Conservation (phyloP, 2,113 vertebrate species). For the Chaetodon trifascialis region DNA sequence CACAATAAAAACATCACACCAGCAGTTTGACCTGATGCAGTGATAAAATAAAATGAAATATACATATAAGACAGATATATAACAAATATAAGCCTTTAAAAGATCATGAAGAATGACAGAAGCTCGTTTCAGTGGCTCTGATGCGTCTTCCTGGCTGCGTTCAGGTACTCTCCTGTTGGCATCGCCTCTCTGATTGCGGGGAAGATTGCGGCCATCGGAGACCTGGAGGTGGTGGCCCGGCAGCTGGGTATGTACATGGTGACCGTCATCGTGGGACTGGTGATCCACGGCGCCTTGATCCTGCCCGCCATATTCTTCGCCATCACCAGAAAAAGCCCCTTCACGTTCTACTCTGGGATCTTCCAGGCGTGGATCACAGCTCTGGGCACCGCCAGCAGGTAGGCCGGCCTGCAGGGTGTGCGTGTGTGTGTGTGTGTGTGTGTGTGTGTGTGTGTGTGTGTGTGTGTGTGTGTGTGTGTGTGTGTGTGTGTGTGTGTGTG, state of each 20-base stretch:
- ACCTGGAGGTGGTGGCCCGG: constrained; percentile 85
- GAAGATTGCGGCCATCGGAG: constrained; percentile 88
- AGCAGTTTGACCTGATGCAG: too few relatives aligned
- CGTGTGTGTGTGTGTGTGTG: constrained; percentile 29
- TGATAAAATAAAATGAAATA: too few relatives aligned
- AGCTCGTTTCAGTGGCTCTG: not conserved
- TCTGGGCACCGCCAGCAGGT: constrained; percentile 89
- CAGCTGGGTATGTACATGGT: constrained; percentile 92
- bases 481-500: constrained; percentile 20
- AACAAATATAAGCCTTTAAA: too few relatives aligned
- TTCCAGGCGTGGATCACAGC: constrained; percentile 92
- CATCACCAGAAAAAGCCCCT: constrained; percentile 86
- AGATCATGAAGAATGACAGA: too few relatives aligned
- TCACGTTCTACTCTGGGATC: constrained; percentile 86
- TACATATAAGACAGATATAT: too few relatives aligned
- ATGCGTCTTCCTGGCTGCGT: not conserved
- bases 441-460: constrained; percentile 17
- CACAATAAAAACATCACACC: not conserved
- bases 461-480: constrained; percentile 4
- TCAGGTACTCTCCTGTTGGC: constrained; percentile 88
- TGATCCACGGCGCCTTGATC: constrained; percentile 88
- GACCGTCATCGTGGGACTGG: constrained; percentile 87
- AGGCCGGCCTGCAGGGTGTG: constrained; percentile 23
- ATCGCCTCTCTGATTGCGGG: constrained; percentile 89
- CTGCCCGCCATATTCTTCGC: constrained; percentile 86